Base-by-base conservation (phyloP, 2,888 invertebrate species). In the Drosophila falleni region DNA sequence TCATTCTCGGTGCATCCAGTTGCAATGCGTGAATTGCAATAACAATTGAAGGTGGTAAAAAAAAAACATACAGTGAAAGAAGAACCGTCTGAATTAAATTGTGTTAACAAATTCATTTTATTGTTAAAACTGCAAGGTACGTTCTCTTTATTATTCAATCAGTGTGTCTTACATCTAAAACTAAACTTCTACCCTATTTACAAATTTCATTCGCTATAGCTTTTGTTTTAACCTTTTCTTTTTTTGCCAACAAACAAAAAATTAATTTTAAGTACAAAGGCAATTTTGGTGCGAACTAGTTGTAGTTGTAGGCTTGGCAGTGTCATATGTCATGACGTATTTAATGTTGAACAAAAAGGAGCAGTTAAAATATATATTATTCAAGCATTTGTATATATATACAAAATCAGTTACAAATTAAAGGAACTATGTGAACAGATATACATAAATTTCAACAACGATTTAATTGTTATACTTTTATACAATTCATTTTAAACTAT, bases 171-270 rank as follows among this genome's bases (percentile, higher is more conserved):
- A 81, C 49, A 44, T 35, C 55, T 68, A 71, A 23, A 67, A 58
- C 68, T 81, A 73, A 66, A 63, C 46, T 47, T 31, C 67, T 80
- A 82, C 37, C 47, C 19, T 80, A 80, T 80, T 46, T 84, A 78
- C 78, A 80, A 68, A 44, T 67, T 55, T 60, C 64, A 46, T 70
- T 66, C 51, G 58, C 54, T 31, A 51, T 53, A 11, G 11, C 15
- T 35, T 41, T 54, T 16, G 13, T 50, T 31, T 19, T 10, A 4
- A 15, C 6, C 3, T 9, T 13, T 37, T 55, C 49, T 9, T 23
- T 70, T 60, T 54, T 35, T 41, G 13, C 11, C 11, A 41, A 3
- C 1, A 51, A 60, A 53, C 29, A 19, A 26, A 26, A 58, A 31
- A 9, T 31, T 23, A 55, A 55, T 53, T 42, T 44, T 55, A 75